Evolutionary conservation across 2,113 vertebrate genomes (phyloP).

Genomic region (Thymallus thymallus): DNA sequence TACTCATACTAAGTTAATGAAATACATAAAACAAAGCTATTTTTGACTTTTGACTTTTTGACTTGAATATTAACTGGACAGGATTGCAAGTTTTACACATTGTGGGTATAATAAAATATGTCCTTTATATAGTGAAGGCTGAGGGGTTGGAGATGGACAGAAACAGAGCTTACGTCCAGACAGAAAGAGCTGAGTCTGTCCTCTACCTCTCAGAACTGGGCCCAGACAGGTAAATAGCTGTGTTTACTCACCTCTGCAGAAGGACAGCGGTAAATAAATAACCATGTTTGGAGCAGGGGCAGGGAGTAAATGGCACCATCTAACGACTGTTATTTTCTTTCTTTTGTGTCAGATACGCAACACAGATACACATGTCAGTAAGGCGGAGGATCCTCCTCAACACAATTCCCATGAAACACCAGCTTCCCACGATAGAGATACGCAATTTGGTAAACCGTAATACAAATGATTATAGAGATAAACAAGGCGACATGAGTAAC

Average conservation of each 20-base stretch:
- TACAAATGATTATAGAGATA: not conserved
- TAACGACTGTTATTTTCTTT: not conserved
- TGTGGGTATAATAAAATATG: not conserved
- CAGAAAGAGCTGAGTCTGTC: not conserved
- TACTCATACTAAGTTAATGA: no score
- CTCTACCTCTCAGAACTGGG: not conserved
- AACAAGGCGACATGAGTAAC: not conserved
- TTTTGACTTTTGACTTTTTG: no score
- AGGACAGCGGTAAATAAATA: no score
- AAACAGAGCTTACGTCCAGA: no score
- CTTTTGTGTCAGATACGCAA: not conserved
- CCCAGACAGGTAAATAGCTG: no score
- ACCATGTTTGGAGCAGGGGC: not conserved
- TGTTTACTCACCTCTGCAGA: no score
- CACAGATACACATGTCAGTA: not conserved
- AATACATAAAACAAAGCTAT: no score
- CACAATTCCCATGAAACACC: not conserved
- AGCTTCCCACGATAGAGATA: not conserved
- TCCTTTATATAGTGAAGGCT: not conserved
- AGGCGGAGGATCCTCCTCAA: no score
- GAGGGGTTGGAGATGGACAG: no score
- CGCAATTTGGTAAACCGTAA: not conserved
- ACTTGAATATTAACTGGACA: no score
- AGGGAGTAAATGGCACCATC: not conserved
- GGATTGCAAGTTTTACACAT: no score